Evolutionary conservation across 2,113 vertebrate genomes (phyloP).

Genomic region (Glareola pratincola): DNA sequence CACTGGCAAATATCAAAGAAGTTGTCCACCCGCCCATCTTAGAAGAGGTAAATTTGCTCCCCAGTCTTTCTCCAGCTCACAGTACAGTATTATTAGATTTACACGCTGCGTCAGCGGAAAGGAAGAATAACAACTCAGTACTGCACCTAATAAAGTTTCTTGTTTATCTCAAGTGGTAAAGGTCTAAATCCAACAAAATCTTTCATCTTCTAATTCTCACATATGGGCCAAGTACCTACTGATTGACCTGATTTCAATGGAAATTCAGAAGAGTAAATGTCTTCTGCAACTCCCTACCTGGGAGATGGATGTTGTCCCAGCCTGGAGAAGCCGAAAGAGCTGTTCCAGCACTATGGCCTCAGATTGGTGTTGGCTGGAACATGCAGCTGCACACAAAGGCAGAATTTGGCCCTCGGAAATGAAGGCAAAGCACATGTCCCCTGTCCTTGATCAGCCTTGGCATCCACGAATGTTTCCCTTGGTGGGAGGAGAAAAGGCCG

Average conservation of each 20-base stretch:
- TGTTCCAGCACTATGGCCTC: not conserved
- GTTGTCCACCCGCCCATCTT: not conserved
- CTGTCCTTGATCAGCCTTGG: not conserved
- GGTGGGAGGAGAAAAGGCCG: not conserved
- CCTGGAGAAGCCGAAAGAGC: not conserved
- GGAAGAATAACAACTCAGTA: not conserved
- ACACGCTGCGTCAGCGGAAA: not conserved
- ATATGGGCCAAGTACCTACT: fast-evolving
- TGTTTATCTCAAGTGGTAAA: not conserved
- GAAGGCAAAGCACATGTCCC: not conserved
- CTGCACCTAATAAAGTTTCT: not conserved
- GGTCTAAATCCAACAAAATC: not conserved
- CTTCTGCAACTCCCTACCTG: not conserved
- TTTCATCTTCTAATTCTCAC: not conserved
- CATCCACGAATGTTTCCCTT: not conserved
- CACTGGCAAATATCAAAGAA: slow-evolving; percentile 66
- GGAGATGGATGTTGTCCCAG: not conserved
- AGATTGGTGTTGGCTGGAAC: not conserved
- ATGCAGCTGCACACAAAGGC: not conserved
- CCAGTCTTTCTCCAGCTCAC: not conserved
- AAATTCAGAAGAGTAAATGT: not conserved
- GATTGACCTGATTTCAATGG: not conserved
- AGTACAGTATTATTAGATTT: not conserved
- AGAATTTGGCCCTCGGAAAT: not conserved
- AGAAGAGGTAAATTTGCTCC: slow-evolving; percentile 45